Conservation (phyloP, 1,140 invertebrate species). For the Eurosta solidaginis region DNA sequence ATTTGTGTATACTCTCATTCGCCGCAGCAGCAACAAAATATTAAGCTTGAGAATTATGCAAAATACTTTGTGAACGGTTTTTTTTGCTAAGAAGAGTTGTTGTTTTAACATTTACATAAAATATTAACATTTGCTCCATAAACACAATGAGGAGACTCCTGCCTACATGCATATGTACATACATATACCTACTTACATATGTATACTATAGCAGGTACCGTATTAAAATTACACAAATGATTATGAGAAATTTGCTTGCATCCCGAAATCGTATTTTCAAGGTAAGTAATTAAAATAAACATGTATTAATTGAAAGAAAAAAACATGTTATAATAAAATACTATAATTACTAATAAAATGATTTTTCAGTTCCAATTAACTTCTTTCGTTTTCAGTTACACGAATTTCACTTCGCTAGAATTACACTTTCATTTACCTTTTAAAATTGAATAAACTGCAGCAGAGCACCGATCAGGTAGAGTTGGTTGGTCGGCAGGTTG, state of each 20-base stretch:
- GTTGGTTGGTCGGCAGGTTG: background rate
- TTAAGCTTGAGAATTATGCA: too few species aligned
- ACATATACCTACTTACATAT: background rate
- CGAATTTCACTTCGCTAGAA: slow-evolving; percentile 8
- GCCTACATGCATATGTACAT: background rate
- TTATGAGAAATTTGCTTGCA: too few species aligned
- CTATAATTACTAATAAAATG: too few species aligned
- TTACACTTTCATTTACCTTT: slow-evolving; percentile 24
- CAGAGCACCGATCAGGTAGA: background rate
- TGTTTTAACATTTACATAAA: background rate
- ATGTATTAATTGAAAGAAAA: too few species aligned
- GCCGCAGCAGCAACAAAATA: background rate
- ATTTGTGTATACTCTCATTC: slow-evolving; percentile 20
- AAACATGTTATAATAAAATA: too few species aligned
- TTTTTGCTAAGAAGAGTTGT: too few species aligned
- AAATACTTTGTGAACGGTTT: too few species aligned
- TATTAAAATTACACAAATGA: too few species aligned
- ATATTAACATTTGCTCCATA: background rate
- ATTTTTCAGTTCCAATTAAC: background rate
- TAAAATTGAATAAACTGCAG: background rate
- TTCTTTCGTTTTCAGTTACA: background rate
- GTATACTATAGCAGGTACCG: too few species aligned
- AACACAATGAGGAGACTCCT: background rate
- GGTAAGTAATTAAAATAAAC: too few species aligned
- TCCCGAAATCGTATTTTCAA: too few species aligned